Conservation (phyloP, 2,113 vertebrate species). For the Sylvietta virens region DNA sequence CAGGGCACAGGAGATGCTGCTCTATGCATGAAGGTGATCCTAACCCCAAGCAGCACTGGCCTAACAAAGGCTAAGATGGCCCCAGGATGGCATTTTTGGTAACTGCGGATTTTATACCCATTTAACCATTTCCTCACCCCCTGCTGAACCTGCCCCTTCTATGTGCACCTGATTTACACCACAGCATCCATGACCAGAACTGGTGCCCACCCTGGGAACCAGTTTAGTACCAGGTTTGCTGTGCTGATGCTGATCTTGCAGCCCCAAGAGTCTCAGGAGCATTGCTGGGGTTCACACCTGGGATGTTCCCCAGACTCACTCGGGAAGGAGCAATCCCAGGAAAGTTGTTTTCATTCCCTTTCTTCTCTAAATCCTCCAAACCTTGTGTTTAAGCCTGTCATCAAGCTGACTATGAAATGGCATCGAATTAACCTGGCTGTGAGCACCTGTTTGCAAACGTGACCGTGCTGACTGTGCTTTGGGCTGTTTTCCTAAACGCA, state of each 20-base stretch:
- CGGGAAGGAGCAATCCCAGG: background rate
- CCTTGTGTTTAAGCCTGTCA: background rate
- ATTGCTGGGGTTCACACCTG: background rate
- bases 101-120: background rate
- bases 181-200: background rate
- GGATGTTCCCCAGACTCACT: fast-evolving
- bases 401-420: background rate
- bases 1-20: background rate
- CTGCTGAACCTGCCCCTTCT: background rate
- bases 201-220: too few relatives aligned
- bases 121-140: background rate
- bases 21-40: fast-evolving
- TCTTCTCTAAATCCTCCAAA: background rate
- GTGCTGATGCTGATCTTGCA: background rate
- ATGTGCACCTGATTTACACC: background rate
- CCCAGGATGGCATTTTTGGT: background rate
- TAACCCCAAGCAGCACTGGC: background rate
- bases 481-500: background rate
- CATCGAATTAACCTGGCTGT: background rate
- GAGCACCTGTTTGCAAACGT: background rate
- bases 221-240: background rate
- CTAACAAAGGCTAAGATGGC: background rate
- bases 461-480: background rate
- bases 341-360: background rate
- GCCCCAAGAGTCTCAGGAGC: too few relatives aligned